phyloP scores from a whole-genome alignment of 2,888 invertebrate species.

The Nomada ferruginata region DNA sequence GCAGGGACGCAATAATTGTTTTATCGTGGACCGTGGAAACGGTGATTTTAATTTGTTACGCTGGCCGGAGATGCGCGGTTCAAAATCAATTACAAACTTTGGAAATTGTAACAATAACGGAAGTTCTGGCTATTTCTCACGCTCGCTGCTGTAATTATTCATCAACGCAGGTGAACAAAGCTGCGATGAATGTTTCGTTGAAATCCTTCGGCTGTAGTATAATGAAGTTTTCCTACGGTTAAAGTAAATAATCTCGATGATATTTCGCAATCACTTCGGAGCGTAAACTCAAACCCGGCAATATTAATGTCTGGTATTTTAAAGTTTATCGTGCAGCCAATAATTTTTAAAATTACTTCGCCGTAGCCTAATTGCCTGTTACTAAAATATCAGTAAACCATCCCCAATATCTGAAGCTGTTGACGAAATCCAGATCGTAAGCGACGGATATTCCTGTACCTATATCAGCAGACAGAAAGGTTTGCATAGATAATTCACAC shows the following conservation, averaged over 20 bases:
- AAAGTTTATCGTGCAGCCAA: too few species aligned
- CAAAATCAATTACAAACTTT: constrained; percentile 75
- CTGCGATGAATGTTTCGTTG: constrained; percentile 48
- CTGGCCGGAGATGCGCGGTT: constrained; percentile 62
- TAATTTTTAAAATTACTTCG: too few species aligned
- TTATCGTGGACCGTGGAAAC: constrained; percentile 67
- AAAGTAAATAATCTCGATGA: constrained; percentile 47
- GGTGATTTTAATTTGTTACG: constrained; percentile 73
- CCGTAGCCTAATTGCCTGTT: too few species aligned
- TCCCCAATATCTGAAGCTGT: too few species aligned
- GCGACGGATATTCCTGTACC: not conserved
- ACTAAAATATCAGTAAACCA: too few species aligned
- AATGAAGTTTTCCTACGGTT: constrained; percentile 44
- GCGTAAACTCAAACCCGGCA: not conserved
- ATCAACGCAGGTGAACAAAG: constrained; percentile 54
- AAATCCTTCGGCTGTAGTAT: constrained; percentile 35
- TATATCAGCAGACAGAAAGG: not conserved
- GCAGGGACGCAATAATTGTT: constrained; percentile 65
- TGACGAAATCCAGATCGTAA: too few species aligned
- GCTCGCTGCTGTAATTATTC: constrained; percentile 64
- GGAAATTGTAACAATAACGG: constrained; percentile 66
- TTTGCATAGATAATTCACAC: not conserved
- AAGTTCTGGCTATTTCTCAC: constrained; percentile 18
- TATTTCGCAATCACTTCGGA: constrained; percentile 19
- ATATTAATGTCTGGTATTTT: not conserved